Percentiles rank a stretch among this genome's conserved stretches.
phyloP scores from a whole-genome alignment of 2,888 invertebrate species.

The Stomorhina lunata region DNA sequence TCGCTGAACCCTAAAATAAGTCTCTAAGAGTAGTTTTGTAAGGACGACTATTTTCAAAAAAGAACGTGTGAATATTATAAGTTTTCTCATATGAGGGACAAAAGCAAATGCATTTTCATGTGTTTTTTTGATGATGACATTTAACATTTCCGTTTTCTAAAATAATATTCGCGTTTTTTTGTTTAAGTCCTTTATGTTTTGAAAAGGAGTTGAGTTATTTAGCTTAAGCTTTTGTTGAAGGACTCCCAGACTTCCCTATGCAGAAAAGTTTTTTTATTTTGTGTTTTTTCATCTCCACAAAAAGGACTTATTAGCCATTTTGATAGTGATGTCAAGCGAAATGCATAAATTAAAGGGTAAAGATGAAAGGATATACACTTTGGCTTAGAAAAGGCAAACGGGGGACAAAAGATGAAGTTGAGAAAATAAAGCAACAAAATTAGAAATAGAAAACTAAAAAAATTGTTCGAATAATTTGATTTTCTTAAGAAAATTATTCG shows the following conservation, averaged over 20 bases:
- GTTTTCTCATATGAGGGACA: constrained; percentile 29
- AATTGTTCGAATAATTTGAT: too few relatives aligned
- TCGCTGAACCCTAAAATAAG: too few relatives aligned
- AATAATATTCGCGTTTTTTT: constrained; percentile 20
- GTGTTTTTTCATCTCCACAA: background rate
- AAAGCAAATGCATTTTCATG: constrained; percentile 6
- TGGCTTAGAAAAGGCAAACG: constrained; percentile 2
- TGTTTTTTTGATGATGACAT: background rate
- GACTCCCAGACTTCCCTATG: constrained; percentile 17
- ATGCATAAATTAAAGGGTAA: constrained; percentile 64
- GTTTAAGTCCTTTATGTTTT: background rate
- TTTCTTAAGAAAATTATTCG: too few relatives aligned
- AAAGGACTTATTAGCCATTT: constrained; percentile 59
- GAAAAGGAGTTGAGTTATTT: background rate
- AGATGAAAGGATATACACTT: constrained; percentile 50
- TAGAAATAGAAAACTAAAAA: too few relatives aligned
- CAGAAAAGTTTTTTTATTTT: background rate
- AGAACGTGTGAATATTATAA: constrained; percentile 34
- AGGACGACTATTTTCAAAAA: too few relatives aligned
- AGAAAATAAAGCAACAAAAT: background rate
- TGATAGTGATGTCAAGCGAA: constrained; percentile 56
- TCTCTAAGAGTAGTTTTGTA: too few relatives aligned
- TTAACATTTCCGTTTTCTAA: constrained; percentile 37
- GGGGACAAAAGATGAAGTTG: background rate
- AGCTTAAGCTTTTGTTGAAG: constrained; percentile 19